Evolutionary conservation across 1,140 invertebrate genomes (phyloP).

Genomic region (Conus ventricosus): DNA sequence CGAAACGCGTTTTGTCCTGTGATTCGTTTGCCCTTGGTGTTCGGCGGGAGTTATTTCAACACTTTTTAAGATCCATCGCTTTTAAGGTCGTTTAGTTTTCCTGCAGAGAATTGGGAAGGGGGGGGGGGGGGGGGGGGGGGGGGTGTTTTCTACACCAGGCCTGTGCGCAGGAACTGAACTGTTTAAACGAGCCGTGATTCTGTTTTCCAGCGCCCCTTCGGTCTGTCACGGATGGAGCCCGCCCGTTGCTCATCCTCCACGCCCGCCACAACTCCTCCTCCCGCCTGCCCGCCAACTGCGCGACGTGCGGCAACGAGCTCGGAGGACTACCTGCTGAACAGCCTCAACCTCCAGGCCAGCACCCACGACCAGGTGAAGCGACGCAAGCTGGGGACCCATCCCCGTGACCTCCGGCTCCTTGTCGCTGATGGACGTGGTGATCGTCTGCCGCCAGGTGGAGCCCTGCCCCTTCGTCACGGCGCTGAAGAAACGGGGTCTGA

Average conservation of each 20-base stretch:
- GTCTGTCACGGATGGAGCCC: constrained; percentile 38
- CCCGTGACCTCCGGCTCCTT: not conserved
- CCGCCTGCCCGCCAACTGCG: constrained; percentile 31
- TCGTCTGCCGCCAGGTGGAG: constrained; percentile 23
- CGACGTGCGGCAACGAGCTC: constrained; percentile 29
- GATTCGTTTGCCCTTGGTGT: too few species aligned
- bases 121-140: too few species aligned
- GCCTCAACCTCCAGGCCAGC: constrained; percentile 17
- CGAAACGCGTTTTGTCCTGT: too few species aligned
- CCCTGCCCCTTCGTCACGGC: constrained; percentile 8
- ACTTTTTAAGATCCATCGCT: too few species aligned
- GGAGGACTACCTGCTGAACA: constrained; percentile 26
- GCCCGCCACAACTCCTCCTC: not conserved
- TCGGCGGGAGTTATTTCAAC: too few species aligned
- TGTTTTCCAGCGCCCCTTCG: not conserved
- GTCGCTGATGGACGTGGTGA: constrained; percentile 35
- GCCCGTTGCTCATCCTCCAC: constrained; percentile 44
- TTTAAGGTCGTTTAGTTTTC: too few species aligned
- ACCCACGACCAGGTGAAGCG: not conserved
- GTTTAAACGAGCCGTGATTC: too few species aligned
- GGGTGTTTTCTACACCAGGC: too few species aligned
- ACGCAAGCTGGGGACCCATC: not conserved
- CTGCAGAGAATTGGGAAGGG: too few species aligned
- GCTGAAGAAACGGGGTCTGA: constrained; percentile 15
- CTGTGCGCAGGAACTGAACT: too few species aligned